Base-by-base conservation (phyloP, 2,113 vertebrate genomes). In the Sialia sialis region DNA sequence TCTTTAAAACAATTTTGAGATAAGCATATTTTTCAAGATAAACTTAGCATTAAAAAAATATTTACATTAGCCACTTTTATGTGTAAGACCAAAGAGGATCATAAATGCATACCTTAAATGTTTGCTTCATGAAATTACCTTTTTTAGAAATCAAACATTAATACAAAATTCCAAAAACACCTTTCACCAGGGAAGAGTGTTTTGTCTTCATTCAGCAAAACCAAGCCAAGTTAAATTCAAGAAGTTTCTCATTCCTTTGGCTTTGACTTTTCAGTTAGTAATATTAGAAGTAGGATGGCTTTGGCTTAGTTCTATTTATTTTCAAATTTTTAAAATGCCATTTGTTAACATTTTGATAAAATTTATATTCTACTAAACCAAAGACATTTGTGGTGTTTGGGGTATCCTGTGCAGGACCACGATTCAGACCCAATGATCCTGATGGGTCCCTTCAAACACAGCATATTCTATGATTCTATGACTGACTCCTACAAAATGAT, bases 1-100 rank as follows among this genome's bases (percentile, higher is more conserved):
- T 44, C 76, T 95, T 83, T 70, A 86, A 92, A 95, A 94, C 76
- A 77, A 92, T 91, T 94, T 82, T 69, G 60, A 92, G 95, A 93
- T 92, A 94, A 92, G 87, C 77, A 64, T 73, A 87, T 58, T 54
- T 38, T 44, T 92, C 52, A 75, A 73, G 91, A 92, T 87, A 94
- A 95, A 87, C 41, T 84, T 38, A 82, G 66, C 62, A 75, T 44
- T 84, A 91, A 83, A 87, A 87, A 95, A 93, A 49, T 55, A 90
- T 90, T 74, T 69, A 83, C 30, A 79, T 83, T 86, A 84, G 51
- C 63, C 70, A 91, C 56, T 82, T 90, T 64, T 84, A 60, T 60
- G 49, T 27, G 64, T 56, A 96, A 95, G 91, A 79, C 27, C 62
- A 75, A 64, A 20, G 29, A 49, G 76, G 78, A 76, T 66, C 76